Percentiles rank a stretch among this genome's conserved stretches.
phyloP scores from a whole-genome alignment of 2,888 invertebrate genomes.

The Rhingia campestris region DNA sequence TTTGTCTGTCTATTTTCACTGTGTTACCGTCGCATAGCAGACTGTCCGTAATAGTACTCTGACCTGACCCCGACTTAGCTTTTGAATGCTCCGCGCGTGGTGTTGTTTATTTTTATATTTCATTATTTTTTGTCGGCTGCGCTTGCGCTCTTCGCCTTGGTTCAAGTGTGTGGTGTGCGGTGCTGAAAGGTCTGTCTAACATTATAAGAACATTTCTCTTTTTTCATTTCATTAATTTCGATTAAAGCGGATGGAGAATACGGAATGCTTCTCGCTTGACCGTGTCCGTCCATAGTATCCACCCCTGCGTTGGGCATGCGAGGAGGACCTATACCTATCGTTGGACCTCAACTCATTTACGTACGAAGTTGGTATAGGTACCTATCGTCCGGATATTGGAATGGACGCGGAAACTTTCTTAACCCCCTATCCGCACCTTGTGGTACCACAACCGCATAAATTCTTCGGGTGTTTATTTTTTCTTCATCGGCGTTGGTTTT shows the following conservation, averaged over 20 bases:
- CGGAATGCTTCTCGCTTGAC: slow-evolving; percentile 65
- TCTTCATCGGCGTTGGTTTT: slow-evolving; percentile 23
- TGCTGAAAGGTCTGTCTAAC: slow-evolving; percentile 48
- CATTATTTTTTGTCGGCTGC: slow-evolving; percentile 31
- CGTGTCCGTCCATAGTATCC: slow-evolving; percentile 64
- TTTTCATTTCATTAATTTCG: slow-evolving; percentile 68
- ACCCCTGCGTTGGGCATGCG: slow-evolving; percentile 50
- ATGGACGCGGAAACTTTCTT: slow-evolving; percentile 72
- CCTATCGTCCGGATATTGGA: slow-evolving; percentile 71
- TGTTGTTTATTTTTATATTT: slow-evolving; percentile 9
- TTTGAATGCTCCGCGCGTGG: slow-evolving; percentile 48
- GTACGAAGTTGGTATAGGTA: slow-evolving; percentile 33
- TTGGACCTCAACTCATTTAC: slow-evolving; percentile 66
- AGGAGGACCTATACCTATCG: slow-evolving; percentile 39
- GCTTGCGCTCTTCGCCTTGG: slow-evolving; percentile 44
- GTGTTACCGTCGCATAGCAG: slow-evolving; percentile 47
- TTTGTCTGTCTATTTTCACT: slow-evolving; percentile 53
- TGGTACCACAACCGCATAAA: slow-evolving; percentile 71
- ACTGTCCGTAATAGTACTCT: slow-evolving; percentile 59
- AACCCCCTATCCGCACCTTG: slow-evolving; percentile 60
- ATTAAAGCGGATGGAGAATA: slow-evolving; percentile 64
- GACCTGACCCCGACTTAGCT: slow-evolving; percentile 66
- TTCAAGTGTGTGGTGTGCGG: slow-evolving; percentile 9
- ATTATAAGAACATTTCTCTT: slow-evolving; percentile 42
- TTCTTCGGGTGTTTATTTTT: slow-evolving; percentile 67